Evolutionary conservation across 2,113 vertebrate genomes (phyloP).

Genomic region (Psittacus erithacus): DNA sequence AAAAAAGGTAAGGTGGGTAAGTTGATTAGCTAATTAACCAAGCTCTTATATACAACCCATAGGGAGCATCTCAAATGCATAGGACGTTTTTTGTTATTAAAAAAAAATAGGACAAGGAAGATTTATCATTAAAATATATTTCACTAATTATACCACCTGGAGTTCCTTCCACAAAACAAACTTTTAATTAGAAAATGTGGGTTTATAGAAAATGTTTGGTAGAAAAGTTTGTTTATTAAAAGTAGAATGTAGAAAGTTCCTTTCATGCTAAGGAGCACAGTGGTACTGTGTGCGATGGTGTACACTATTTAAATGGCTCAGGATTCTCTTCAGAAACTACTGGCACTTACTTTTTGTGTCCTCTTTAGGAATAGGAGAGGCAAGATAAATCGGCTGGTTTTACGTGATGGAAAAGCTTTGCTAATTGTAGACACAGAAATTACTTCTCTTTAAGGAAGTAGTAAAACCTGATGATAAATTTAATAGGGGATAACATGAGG

Average conservation of each 20-base stretch:
- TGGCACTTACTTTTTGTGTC: neutral
- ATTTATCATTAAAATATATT: slow-evolving; percentile 70
- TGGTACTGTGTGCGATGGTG: neutral
- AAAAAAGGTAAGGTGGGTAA: slow-evolving; percentile 54
- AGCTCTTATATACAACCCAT: slow-evolving; percentile 69
- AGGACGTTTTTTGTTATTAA: slow-evolving; percentile 71
- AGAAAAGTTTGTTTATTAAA: slow-evolving; percentile 49
- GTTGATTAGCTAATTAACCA: slow-evolving; percentile 70
- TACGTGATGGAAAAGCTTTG: neutral
- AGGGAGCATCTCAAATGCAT: slow-evolving; percentile 70
- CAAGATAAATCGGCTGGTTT: neutral
- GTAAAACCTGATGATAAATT: neutral
- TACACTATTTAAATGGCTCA: neutral
- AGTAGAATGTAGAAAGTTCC: slow-evolving; percentile 2
- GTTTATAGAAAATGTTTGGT: slow-evolving; percentile 49
- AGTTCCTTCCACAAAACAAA: slow-evolving; percentile 64
- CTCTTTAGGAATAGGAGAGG: neutral
- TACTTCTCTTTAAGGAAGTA: neutral
- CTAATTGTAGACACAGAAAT: neutral
- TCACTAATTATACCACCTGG: slow-evolving; percentile 69
- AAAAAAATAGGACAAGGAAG: slow-evolving; percentile 67
- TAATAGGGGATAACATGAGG: neutral
- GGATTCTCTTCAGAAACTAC: neutral
- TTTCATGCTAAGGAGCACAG: neutral
- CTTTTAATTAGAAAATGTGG: slow-evolving; percentile 67